Percentiles rank a stretch among this genome's conserved stretches.
Evolutionary conservation across 2,797 vertebrate species (phyloP).

Genomic region (Otolemur crassicaudatus): DNA sequence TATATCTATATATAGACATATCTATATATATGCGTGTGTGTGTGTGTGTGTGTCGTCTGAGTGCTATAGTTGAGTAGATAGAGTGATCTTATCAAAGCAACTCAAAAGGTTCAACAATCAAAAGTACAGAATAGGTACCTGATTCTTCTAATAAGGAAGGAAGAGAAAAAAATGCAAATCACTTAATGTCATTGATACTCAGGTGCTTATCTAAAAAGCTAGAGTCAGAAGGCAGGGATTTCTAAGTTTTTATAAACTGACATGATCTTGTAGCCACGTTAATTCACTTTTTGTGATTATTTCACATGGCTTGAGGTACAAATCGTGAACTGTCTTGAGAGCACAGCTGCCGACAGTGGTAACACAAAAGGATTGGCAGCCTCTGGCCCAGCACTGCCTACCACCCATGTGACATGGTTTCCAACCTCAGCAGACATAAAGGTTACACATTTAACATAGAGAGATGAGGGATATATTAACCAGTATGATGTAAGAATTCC

Average conservation of each 20-base stretch:
- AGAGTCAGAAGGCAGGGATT: neutral
- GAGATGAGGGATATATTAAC: no score
- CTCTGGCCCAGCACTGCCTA: rapidly evolving
- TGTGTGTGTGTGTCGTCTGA: neutral
- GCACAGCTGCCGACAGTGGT: no score
- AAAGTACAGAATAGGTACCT: rapidly evolving
- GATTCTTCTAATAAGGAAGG: neutral
- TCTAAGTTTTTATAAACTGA: neutral
- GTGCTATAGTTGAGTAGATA: rapidly evolving
- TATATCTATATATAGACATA: no score
- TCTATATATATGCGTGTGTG: no score
- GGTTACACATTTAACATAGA: neutral
- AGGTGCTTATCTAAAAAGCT: neutral
- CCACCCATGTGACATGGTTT: neutral
- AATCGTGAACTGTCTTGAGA: neutral
- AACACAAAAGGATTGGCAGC: neutral
- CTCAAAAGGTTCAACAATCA: neutral
- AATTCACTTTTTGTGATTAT: neutral
- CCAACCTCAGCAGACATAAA: neutral
- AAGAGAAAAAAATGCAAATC: neutral
- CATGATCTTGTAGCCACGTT: neutral
- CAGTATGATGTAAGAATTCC: no score
- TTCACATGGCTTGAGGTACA: neutral
- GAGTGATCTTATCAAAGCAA: neutral
- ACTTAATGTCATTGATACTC: neutral